These are phyloP conservation scores for Muschampia plurimacula DNA, from an alignment of 2,888 invertebrate genomes.

Conservation along the genomic window DNA sequence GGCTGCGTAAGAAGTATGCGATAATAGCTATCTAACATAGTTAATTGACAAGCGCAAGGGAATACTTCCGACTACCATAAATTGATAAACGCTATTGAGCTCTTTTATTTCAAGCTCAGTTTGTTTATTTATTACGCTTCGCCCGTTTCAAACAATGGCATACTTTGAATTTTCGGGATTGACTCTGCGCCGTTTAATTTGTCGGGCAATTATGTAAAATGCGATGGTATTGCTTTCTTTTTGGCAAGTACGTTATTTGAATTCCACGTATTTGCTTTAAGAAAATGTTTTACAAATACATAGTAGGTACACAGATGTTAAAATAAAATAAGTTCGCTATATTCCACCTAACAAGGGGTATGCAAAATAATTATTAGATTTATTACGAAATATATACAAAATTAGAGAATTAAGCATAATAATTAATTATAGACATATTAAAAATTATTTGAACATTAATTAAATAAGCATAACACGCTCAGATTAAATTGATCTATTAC, in stretches of 20 bases:
- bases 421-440: no score
- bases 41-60: conserved; percentile 51
- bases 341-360: no score
- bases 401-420: no score
- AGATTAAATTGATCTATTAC: no score
- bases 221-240: conserved; percentile 14
- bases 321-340: no score
- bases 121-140: conserved; percentile 11
- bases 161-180: conserved; percentile 23
- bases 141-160: conserved; percentile 18
- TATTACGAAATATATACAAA: no score
- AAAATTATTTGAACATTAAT: no score
- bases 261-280: not conserved
- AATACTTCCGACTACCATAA: conserved; percentile 40
- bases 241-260: conserved; percentile 3
- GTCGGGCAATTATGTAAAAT: conserved; percentile 25
- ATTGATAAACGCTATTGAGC: conserved; percentile 33
- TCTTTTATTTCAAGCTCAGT: conserved; percentile 24
- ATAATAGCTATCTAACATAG: conserved; percentile 55
- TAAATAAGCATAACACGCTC: no score
- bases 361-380: no score
- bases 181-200: conserved; percentile 23
- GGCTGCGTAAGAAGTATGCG: conserved; percentile 51
- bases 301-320: no score
- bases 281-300: no score